phyloP scores from a whole-genome alignment of 1,140 invertebrate species.

The Mactra quadrangularis region DNA sequence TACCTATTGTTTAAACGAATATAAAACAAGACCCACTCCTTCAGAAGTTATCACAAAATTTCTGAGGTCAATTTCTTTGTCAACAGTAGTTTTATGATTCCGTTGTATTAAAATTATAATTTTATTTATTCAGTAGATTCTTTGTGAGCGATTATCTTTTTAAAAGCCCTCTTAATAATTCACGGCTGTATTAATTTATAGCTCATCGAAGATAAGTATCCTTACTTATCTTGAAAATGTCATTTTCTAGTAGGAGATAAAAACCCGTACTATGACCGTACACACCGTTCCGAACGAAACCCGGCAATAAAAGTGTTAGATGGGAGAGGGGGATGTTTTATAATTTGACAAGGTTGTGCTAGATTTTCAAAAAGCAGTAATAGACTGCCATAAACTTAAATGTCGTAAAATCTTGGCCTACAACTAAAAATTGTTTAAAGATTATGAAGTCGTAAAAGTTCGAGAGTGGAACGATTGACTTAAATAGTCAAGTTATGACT shows the following conservation, averaged over 20 bases:
- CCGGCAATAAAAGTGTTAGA: slow-evolving; percentile 17
- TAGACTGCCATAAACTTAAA: neutral
- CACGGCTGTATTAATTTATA: slow-evolving; percentile 49
- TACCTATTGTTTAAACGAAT: neutral
- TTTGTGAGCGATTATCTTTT: slow-evolving; percentile 55
- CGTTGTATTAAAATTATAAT: slow-evolving; percentile 61
- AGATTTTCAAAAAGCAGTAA: slow-evolving; percentile 18
- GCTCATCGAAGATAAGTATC: slow-evolving; percentile 39
- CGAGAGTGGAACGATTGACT: neutral
- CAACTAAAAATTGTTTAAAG: neutral
- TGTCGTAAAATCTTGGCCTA: slow-evolving; percentile 17
- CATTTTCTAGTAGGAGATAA: neutral
- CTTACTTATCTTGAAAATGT: slow-evolving; percentile 33
- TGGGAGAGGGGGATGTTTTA: slow-evolving; percentile 9
- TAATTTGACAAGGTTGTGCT: slow-evolving; percentile 23
- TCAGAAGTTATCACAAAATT: slow-evolving; percentile 50
- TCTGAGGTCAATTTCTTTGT: slow-evolving; percentile 33
- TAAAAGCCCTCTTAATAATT: slow-evolving; percentile 23
- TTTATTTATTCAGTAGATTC: slow-evolving; percentile 59
- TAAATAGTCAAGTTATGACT: too few relatives aligned
- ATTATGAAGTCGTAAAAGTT: slow-evolving; percentile 13
- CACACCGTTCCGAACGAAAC: neutral
- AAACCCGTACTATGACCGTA: neutral
- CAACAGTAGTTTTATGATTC: slow-evolving; percentile 55
- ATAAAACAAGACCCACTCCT: slow-evolving; percentile 43